Conservation (phyloP, 2,113 vertebrate genomes). For the Cariama cristata region DNA sequence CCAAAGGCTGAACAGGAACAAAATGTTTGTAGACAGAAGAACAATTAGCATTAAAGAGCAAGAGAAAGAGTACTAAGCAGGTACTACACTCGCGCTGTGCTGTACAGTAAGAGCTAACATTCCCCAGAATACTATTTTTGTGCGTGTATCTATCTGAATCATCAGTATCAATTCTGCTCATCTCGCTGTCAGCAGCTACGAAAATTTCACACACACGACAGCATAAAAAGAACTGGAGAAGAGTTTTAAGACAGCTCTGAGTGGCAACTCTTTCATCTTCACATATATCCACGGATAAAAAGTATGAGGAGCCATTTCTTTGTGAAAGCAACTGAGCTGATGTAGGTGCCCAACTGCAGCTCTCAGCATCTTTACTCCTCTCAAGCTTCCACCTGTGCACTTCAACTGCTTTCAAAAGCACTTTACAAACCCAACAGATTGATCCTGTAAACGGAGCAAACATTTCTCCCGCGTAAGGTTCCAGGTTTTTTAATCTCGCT, state of each 20-base stretch:
- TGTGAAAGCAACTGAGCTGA: accelerated
- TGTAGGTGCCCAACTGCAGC: not conserved
- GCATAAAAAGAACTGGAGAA: not conserved
- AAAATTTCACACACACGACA: not conserved
- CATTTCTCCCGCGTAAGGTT: not conserved
- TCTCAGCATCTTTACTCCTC: too few relatives aligned
- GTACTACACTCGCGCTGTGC: not conserved
- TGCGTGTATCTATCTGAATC: not conserved
- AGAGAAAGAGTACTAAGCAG: not conserved
- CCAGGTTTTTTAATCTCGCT: accelerated
- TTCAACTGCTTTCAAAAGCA: not conserved
- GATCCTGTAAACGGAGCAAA: accelerated
- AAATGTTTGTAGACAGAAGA: not conserved
- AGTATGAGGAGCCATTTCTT: accelerated
- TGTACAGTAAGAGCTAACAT: not conserved
- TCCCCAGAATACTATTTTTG: not conserved
- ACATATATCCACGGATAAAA: accelerated
- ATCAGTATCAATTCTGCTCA: not conserved
- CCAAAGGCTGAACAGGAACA: not conserved
- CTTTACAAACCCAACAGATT: accelerated
- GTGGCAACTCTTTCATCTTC: accelerated
- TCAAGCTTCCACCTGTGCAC: not conserved
- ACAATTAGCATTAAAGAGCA: not conserved
- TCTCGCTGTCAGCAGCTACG: not conserved
- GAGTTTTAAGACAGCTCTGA: not conserved